These are phyloP conservation scores for Cotesia congregata DNA, from an alignment of 2,888 invertebrate species.

Conservation along the genomic window DNA sequence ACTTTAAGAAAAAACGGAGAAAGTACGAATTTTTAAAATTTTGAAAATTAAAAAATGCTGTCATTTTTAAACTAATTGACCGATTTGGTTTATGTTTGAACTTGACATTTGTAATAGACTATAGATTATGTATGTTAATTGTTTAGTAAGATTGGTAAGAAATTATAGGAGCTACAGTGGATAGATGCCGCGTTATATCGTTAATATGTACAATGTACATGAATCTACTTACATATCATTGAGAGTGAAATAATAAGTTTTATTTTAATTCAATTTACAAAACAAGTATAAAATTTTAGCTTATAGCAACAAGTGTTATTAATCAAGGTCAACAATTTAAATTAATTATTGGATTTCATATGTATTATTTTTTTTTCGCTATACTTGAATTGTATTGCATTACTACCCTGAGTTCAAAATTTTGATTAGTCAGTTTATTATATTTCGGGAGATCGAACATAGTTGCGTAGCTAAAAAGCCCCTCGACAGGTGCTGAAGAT, in stretches of 20 bases:
- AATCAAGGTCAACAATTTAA: background rate
- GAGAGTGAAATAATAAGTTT: background rate
- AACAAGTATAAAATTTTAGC: background rate
- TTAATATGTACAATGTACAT: too few relatives aligned
- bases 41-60: too few relatives aligned
- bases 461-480: conserved; percentile 9
- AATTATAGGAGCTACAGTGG: too few relatives aligned
- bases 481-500: background rate
- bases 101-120: too few relatives aligned
- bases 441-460: conserved; percentile 8
- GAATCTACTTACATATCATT: too few relatives aligned
- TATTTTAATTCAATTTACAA: background rate
- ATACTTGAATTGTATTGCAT: conserved; percentile 8
- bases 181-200: too few relatives aligned
- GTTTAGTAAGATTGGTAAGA: too few relatives aligned
- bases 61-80: too few relatives aligned
- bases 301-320: background rate
- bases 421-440: conserved; percentile 12
- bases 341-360: background rate
- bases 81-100: too few relatives aligned
- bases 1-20: too few relatives aligned
- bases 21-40: too few relatives aligned
- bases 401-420: conserved; percentile 7
- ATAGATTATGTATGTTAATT: too few relatives aligned
- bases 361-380: background rate